phyloP scores from a whole-genome alignment of 2,113 vertebrate genomes.

The Rhinolophus ferrumequinum region DNA sequence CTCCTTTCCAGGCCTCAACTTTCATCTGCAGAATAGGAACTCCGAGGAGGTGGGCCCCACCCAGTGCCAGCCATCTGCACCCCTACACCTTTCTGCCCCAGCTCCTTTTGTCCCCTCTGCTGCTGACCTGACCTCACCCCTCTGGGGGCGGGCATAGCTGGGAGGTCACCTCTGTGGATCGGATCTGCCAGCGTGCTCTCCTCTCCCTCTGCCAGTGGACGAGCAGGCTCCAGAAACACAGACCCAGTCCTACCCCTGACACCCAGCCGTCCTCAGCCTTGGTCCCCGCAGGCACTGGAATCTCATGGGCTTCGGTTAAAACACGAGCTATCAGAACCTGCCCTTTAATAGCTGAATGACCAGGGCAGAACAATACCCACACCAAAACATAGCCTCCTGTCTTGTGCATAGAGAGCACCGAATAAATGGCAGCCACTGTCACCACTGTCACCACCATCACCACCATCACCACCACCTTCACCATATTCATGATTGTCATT shows the following conservation, averaged over 20 bases:
- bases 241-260: not conserved
- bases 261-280: not conserved
- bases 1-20: not conserved
- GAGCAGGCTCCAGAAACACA: not conserved
- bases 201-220: not conserved
- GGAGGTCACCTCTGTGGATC: rapidly evolving
- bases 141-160: too few relatives aligned
- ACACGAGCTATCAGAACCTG: too few relatives aligned
- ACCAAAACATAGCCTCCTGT: not conserved
- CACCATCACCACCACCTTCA: rapidly evolving
- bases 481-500: not conserved
- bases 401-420: rapidly evolving
- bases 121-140: not conserved
- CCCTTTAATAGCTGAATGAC: not conserved
- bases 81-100: not conserved
- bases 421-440: not conserved
- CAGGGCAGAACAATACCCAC: not conserved
- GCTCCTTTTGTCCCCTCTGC: not conserved
- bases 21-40: not conserved
- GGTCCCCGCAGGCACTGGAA: not conserved
- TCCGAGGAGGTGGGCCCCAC: too few relatives aligned
- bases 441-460: not conserved
- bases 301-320: too few relatives aligned
- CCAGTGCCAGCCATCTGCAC: not conserved
- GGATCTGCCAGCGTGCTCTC: not conserved